Base-by-base conservation (phyloP, 2,113 vertebrate species). In the Ancistrus triradiatus region DNA sequence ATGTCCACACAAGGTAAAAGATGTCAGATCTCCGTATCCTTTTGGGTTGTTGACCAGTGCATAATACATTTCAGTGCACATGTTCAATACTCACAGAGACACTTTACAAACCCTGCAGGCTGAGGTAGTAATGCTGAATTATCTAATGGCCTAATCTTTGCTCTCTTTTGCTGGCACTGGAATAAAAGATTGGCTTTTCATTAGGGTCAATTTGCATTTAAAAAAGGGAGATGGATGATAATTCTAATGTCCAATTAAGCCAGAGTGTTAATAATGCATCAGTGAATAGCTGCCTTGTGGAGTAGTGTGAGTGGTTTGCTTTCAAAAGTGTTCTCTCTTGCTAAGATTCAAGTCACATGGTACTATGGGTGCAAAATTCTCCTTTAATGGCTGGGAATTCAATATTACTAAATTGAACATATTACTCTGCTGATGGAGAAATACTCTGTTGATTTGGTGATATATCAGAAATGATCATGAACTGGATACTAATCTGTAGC, bases 141-240 rank as follows among this genome's bases (percentile, higher is more conserved):
- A 66, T 70, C 52, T 70, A 67, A 67, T 62, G 59, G 51, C 18
- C 44, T 19, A 31, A 66, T 48, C 46, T 44, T 49, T n/a, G 24
- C 40, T 47, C 66, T 56, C 49, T 50, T 55, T 56, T 46, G 15
- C 44, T 56, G 21, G 56, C 44, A 15, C 55, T 50, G 68, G 38
- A 74, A 68, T 70, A 59, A 74, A 74, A 55, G 43, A 70, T 68
- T 25, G 42, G 15, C 64, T 75, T 71, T 75, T 75, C 68, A 75
- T 75, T 71, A 60, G 64, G 59, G 73, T 70, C 68, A 68, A 75
- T 75, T 75, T 71, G 73, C 73, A 71, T 75, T 60, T 70, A 71
- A 68, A 74, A n/a, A 68, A 63, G 53, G 43, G 73, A 50, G 73
- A 75, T 75, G 73, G 68, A 63, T 71, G 73, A 75, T 75, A 48